Base-by-base conservation (phyloP, 2,888 invertebrate species). In the Cheilosia vulpina region DNA sequence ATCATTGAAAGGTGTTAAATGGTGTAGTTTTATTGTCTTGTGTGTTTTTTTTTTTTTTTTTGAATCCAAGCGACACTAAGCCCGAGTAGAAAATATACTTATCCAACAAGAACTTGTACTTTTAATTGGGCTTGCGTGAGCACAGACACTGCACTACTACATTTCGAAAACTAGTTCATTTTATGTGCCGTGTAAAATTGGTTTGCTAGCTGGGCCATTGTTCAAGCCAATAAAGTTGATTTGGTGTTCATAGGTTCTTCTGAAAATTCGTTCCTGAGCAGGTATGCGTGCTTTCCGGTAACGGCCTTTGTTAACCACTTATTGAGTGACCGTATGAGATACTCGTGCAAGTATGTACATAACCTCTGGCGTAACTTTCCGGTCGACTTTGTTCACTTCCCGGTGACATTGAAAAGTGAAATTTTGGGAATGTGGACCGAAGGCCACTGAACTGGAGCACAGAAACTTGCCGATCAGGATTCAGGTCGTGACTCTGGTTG, bases 1-100 rank as follows among this genome's bases (percentile, higher is more conserved):
- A 68, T 78, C 78, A 69, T 68, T 68, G 52, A 83, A 73, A 78
- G 68, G 55, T 71, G 65, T 77, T 62, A 57, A 57, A 60, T 68
- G 27, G 55, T 62, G 69, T 21, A 41, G 53, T 60, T 82, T 21
- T 66, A 27, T 58, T 77, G 60, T 53, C 27, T 13, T 45, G 24
- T 38, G 11, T 15, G 27, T 19, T 41, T 24, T 41, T 13, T 9
- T 27, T 27, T 27, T 27, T 27, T 6, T 5, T 6, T 6, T 72
- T 62, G 47, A 62, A 66, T 63, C 47, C 55, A 0, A 58, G 66
- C 72, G 78, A 62, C 72, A 72, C 71, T 66, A 55, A 45, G 38
- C 11, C 4, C 4, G 66, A 55, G 65, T n/a, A 65, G 55, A 43
- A 43, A 38, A 38, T 47, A 68, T 43, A 57, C 50, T 43, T 19